Evolutionary conservation across 1,140 invertebrate species (phyloP).

Genomic region (Hormaphis cornu): DNA sequence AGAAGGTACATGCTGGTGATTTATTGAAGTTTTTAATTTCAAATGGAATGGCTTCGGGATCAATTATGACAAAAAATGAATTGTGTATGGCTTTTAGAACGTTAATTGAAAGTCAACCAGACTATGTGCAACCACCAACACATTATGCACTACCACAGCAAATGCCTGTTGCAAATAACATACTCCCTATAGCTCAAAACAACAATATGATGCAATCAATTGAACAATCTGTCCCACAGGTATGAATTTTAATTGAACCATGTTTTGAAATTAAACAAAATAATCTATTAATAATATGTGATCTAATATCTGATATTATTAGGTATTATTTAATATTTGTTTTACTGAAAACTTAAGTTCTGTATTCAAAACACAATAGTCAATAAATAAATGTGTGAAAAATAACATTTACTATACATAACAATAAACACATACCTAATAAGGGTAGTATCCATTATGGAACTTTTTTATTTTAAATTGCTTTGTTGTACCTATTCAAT

Average conservation of each 20-base stretch:
- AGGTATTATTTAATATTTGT: too few relatives aligned
- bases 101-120: slow-evolving; percentile 15
- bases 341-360: too few relatives aligned
- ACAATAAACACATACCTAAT: too few relatives aligned
- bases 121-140: not conserved
- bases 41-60: not conserved
- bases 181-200: not conserved
- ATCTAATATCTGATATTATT: too few relatives aligned
- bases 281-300: too few relatives aligned
- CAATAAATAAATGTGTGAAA: too few relatives aligned
- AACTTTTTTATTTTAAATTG: too few relatives aligned
- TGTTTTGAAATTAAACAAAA: not conserved
- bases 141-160: not conserved
- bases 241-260: not conserved
- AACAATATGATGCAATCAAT: slow-evolving; percentile 2
- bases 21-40: slow-evolving; percentile 10
- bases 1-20: not conserved
- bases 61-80: not conserved
- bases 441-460: too few relatives aligned
- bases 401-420: too few relatives aligned
- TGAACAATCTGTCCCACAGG: not conserved
- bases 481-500: too few relatives aligned
- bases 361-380: too few relatives aligned
- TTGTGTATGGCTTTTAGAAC: not conserved
- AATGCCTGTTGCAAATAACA: not conserved